Conservation (phyloP, 2,113 vertebrate genomes). For the Macaca mulatta region DNA sequence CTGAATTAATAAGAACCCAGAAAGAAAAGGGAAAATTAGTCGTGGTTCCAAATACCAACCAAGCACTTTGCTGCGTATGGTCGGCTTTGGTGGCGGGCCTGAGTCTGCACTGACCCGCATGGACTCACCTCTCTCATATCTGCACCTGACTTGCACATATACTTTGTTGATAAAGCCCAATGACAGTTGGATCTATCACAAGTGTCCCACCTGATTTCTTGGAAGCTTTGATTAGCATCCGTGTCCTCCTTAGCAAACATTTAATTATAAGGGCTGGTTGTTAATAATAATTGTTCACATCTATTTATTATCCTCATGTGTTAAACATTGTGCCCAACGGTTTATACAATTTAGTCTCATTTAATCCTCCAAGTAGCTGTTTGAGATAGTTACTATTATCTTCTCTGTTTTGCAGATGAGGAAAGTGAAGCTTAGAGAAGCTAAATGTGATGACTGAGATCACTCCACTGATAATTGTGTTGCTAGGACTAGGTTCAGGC, state of each 20-base stretch:
- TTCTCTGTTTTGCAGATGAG: background rate
- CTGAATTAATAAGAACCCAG: background rate
- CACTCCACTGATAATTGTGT: background rate
- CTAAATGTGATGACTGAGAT: background rate
- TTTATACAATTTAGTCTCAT: background rate
- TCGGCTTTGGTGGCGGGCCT: too few relatives aligned
- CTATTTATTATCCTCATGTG: background rate
- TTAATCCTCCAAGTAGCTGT: background rate
- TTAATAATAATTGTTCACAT: background rate
- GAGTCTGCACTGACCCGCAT: fast-evolving
- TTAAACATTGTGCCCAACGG: background rate
- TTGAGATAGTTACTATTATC: background rate
- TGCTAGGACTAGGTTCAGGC: background rate
- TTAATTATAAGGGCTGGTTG: background rate
- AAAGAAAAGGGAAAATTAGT: background rate
- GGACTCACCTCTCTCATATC: fast-evolving
- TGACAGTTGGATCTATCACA: background rate
- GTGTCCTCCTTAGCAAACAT: background rate
- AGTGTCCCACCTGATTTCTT: background rate
- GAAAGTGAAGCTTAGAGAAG: background rate
- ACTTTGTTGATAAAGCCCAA: background rate
- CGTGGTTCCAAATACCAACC: background rate
- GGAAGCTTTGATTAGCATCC: background rate
- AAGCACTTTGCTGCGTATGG: background rate
- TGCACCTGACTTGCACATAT: background rate